A percentile compares a stretch with the other conserved stretches of the same genome.
These are phyloP conservation scores for Zosterops japonicus DNA, from an alignment of 2,113 vertebrate genomes.

Conservation along the genomic window DNA sequence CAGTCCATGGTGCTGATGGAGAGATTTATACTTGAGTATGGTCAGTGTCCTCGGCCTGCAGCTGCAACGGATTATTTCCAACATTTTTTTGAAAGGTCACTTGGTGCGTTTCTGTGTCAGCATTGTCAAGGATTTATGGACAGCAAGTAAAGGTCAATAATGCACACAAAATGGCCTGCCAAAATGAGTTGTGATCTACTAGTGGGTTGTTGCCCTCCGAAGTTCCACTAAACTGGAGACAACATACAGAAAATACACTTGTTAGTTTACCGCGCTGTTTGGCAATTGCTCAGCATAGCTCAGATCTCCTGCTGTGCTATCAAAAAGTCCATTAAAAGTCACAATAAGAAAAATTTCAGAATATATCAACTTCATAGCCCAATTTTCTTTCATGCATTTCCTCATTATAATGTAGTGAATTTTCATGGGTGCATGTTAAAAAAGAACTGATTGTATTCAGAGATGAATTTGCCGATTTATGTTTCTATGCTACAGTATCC, in stretches of 20 bases:
- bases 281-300: neutral
- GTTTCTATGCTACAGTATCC: neutral
- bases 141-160: slow-evolving; percentile 68
- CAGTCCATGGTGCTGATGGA: slow-evolving; percentile 56
- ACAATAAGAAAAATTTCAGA: neutral
- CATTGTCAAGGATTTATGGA: slow-evolving; percentile 64
- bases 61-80: slow-evolving; percentile 69
- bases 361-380: neutral
- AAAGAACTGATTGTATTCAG: neutral
- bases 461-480: neutral
- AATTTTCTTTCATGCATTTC: slow-evolving; percentile 5
- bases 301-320: neutral
- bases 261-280: neutral
- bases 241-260: slow-evolving; percentile 17
- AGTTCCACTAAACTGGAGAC: slow-evolving; percentile 21
- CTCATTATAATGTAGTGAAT: neutral
- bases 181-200: slow-evolving; percentile 61
- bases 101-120: slow-evolving; percentile 57
- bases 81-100: slow-evolving; percentile 66
- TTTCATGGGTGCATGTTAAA: neutral
- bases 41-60: slow-evolving; percentile 58
- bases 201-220: slow-evolving; percentile 29
- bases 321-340: slow-evolving; percentile 15
- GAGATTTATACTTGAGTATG: slow-evolving; percentile 62
- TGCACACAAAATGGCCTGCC: slow-evolving; percentile 62